phyloP scores from a whole-genome alignment of 2,888 invertebrate genomes.

The Theristus sp. region DNA sequence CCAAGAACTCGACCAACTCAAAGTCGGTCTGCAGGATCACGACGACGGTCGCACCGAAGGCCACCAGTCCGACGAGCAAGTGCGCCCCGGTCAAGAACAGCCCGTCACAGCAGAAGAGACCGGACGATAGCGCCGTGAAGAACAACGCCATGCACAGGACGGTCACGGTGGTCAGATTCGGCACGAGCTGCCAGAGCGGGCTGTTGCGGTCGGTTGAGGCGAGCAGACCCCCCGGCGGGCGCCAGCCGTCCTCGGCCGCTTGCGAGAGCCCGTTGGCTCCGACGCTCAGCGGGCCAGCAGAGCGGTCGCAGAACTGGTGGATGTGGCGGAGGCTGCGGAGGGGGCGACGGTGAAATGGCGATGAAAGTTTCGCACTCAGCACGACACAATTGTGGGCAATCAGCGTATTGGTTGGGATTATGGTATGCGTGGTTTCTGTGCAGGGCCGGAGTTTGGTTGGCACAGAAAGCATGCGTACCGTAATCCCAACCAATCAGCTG shows the following conservation, averaged over 20 bases:
- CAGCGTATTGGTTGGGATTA: too few relatives aligned
- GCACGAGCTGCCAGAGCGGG: neutral
- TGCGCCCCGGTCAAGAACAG: conserved; percentile 10
- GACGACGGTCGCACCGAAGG: conserved; percentile 11
- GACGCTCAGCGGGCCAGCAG: neutral
- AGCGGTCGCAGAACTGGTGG: neutral
- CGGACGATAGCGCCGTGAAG: conserved; percentile 12
- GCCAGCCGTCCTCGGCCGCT: neutral
- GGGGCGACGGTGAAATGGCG: too few relatives aligned
- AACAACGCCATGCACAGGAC: conserved; percentile 9
- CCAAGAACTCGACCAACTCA: conserved; percentile 7
- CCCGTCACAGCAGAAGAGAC: neutral
- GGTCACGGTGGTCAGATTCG: neutral
- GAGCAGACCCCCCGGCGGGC: too few relatives aligned
- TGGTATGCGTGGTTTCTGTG: too few relatives aligned
- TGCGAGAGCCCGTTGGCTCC: neutral
- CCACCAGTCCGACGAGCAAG: conserved; percentile 18
- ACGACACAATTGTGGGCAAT: too few relatives aligned
- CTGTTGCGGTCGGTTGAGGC: neutral
- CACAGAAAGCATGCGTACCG: too few relatives aligned
- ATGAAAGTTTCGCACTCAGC: too few relatives aligned
- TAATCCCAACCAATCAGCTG: too few relatives aligned
- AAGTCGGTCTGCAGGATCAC: conserved; percentile 8
- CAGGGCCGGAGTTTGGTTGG: too few relatives aligned
- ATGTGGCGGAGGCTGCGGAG: conserved; percentile 14